Conservation (phyloP, 2,113 vertebrate genomes). For the Salvelinus fontinalis region DNA sequence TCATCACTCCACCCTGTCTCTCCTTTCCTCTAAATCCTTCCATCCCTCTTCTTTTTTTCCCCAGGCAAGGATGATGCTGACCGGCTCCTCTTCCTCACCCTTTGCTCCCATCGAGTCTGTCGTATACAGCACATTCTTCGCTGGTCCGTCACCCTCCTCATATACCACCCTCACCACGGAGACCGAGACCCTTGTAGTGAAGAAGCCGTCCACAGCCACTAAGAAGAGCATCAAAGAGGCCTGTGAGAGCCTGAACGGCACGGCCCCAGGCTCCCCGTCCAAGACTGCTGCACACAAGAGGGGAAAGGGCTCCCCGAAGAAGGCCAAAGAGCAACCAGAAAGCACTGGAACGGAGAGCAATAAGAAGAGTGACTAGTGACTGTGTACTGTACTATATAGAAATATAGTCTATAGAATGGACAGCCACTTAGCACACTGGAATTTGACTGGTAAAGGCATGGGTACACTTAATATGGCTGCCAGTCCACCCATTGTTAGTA, state of each 20-base stretch:
- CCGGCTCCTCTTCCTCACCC: constrained; percentile 70
- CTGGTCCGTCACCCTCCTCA: constrained; percentile 60
- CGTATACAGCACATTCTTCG: constrained; percentile 80
- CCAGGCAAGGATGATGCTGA: constrained; percentile 87
- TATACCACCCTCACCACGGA: constrained; percentile 63
- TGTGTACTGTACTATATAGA: too few relatives aligned
- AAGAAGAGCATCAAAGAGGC: not conserved
- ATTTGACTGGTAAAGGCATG: too few relatives aligned
- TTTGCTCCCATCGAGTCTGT: constrained; percentile 78
- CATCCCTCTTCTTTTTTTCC: not conserved
- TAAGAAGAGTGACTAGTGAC: constrained; percentile 56
- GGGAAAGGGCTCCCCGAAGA: not conserved
- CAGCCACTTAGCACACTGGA: not conserved
- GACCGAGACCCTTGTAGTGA: constrained; percentile 42
- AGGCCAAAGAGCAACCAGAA: constrained; percentile 49
- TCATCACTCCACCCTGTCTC: not conserved
- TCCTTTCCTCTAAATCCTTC: not conserved
- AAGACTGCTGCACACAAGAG: not conserved
- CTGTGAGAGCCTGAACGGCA: constrained; percentile 18
- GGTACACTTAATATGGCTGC: too few relatives aligned
- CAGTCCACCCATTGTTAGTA: too few relatives aligned
- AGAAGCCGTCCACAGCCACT: not conserved
- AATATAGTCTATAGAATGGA: not conserved
- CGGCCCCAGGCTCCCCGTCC: not conserved
- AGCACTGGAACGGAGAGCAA: not conserved